Base-by-base conservation (phyloP, 2,888 invertebrate genomes). In the Coecobrya sp. region DNA sequence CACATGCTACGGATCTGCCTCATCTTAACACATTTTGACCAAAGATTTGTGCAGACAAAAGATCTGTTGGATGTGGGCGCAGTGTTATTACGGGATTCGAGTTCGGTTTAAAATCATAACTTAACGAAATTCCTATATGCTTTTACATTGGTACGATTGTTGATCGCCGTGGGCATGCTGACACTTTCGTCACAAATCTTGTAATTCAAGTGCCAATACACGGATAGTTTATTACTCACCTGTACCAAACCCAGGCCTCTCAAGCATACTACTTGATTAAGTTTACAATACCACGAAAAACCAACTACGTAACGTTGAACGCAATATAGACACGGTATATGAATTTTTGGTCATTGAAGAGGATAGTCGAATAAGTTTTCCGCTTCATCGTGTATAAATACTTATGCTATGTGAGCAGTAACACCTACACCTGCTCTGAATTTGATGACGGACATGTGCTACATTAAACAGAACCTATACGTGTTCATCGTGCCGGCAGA, bases 121-220 rank as follows among this genome's bases (percentile, higher is more conserved):
- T n/a, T 45, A 8, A 49, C 16, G 49, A 4, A 13, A 42, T 76
- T 0, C n/a, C 16, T 19, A 49, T n/a, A 45, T 68, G 68, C 16
- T 27, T 8, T 68, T 68, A 27, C 27, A 8, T 19, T n/a, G 27
- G 27, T 27, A 19, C 22, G 76, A 76, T 25, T 76, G 76, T 22
- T 8, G 19, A 45, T 76, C 76, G 42, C 45, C 22, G 76, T 76
- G 76, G 76, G 76, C 45, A 45, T 76, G 76, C 76, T 76, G 76
- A 45, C 76, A 76, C 73, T 73, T 76, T 45, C 45, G 73, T 76
- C 76, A 76, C 76, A 76, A 49, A 76, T 49, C 76, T 42, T 49
- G 76, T 49, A 76, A 76, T 76, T 76, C 22, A 76, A 76, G 76
- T 76, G 76, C 45, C 76, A 42, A 76, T 76, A 76, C 76, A 76